These are phyloP conservation scores for Megalops atlanticus DNA, from an alignment of 2,113 vertebrate genomes.

Conservation along the genomic window DNA sequence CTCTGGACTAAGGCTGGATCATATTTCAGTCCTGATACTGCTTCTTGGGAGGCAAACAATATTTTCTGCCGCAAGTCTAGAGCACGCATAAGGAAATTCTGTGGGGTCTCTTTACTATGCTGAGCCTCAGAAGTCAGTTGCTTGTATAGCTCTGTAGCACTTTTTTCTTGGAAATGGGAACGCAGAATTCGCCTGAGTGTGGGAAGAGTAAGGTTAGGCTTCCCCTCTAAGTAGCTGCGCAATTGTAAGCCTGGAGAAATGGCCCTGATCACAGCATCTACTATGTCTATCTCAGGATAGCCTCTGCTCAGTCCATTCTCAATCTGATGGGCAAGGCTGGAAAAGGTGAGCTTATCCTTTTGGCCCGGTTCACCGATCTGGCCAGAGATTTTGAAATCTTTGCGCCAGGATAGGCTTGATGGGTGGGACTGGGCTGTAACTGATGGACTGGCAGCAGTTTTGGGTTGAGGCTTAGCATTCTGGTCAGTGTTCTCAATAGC, in stretches of 20 bases:
- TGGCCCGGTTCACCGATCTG: neutral
- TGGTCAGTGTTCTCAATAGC: neutral
- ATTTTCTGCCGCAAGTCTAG: conserved; percentile 38
- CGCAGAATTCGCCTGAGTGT: neutral
- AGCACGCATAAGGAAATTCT: conserved; percentile 10
- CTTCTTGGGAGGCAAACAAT: conserved; percentile 34
- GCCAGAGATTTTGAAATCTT: conserved; percentile 22
- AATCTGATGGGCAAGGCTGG: conserved; percentile 18
- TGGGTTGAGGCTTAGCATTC: neutral
- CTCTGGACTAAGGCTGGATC: conserved; percentile 31
- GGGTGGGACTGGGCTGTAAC: neutral
- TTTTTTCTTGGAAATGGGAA: conserved; percentile 15
- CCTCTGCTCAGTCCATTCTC: conserved; percentile 12
- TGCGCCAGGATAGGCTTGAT: neutral
- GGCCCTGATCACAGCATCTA: conserved; percentile 13
- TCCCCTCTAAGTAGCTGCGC: conserved; percentile 11
- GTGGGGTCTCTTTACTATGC: conserved; percentile 22
- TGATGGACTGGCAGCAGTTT: no score
- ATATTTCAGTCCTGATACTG: conserved; percentile 39
- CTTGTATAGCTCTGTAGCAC: conserved; percentile 17
- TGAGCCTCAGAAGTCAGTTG: conserved; percentile 22
- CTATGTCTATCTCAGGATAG: conserved; percentile 18
- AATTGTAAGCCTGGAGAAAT: conserved; percentile 11
- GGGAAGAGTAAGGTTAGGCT: conserved; percentile 11
- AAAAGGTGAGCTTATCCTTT: conserved; percentile 27